A percentile compares a stretch with the other conserved stretches of the same genome.
phyloP scores from a whole-genome alignment of 1,140 invertebrate species.

The Diploscapter pachys region DNA sequence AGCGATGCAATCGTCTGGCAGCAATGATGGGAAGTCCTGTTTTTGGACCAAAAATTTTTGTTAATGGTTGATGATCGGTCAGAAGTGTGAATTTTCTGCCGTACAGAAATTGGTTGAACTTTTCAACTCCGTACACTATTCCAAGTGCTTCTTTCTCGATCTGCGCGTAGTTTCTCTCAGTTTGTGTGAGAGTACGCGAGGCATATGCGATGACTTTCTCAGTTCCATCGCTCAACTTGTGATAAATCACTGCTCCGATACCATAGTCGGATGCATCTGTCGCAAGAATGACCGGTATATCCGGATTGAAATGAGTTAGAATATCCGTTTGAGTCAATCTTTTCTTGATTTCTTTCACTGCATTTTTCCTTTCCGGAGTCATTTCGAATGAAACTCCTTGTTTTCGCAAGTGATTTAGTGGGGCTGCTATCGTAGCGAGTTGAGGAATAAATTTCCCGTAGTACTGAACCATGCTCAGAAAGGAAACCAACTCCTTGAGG shows the following conservation, averaged over 20 bases:
- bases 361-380: conserved; percentile 22
- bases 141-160: conserved; percentile 63
- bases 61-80: conserved; percentile 63
- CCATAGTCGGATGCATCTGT: conserved; percentile 63
- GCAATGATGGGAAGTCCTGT: conserved; percentile 52
- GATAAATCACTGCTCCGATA: conserved; percentile 62
- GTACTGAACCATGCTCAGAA: conserved; percentile 60
- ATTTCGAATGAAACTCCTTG: conserved; percentile 44
- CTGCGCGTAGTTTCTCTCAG: conserved; percentile 61
- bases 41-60: conserved; percentile 57
- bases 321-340: conserved; percentile 47
- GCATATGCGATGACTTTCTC: conserved; percentile 62
- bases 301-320: conserved; percentile 60
- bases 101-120: conserved; percentile 61
- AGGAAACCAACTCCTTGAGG: conserved; percentile 53
- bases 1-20: conserved; percentile 59
- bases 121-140: conserved; percentile 60
- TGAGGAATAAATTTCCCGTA: conserved; percentile 61
- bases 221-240: conserved; percentile 54
- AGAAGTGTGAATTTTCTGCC: conserved; percentile 60
- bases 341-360: conserved; percentile 53
- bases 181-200: conserved; percentile 57
- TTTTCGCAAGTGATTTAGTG: conserved; percentile 56
- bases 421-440: conserved; percentile 56
- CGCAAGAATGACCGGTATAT: conserved; percentile 58